Evolutionary conservation across 2,113 vertebrate genomes (phyloP), one percentile per base, ranked within the genome.

Genomic region (Alethe castanea): DNA sequence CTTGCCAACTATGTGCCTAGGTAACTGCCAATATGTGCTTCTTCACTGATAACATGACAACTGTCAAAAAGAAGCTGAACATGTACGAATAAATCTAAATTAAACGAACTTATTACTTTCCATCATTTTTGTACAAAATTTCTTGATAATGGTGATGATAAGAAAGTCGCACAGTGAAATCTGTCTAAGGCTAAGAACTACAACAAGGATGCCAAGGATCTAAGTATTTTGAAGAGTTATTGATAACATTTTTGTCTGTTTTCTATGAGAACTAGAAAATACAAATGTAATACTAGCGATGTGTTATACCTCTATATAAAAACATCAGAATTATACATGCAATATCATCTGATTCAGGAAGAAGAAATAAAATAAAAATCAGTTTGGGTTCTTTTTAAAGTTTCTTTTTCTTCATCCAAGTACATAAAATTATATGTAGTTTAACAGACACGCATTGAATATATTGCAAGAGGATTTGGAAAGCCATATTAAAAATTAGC

Each of bases 1-100:
- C 84, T 60, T 94, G 96, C 93, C 91, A 95, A 96, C 40, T 95
- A 87, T 91, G 78, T 92, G 93, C 95, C 91, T 94, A 81, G 78
- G 91, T 95, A 89, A 92, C 91, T 95, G 95, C 77, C 89, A 94
- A 82, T 78, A 69, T 54, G 36, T 79, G 61, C 84, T 89, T 79
- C 72, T 78, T 81, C 61, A 53, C 60, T 91, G 82, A 89, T 79
- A 89, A 91, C 81, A 87, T 62, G 89, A 95, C 89, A 92, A 94
- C 91, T 94, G 93, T 89, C 94, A 97, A 85, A 94, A 72, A 86
- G 72, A 66, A 92, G 44, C 19, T 84, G 94, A 89, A 86, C 61
- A 29, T 91, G n/a, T 81, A 89, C 5, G 4, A 90, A 86, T 74
- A 83, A 90, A 94, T 81, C 80, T 76, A 94, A 94, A 78, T 86